A percentile compares a stretch with the other conserved stretches of the same genome.
These are phyloP conservation scores for Tapirus terrestris DNA, from an alignment of 2,113 vertebrate species.

Conservation along the genomic window DNA sequence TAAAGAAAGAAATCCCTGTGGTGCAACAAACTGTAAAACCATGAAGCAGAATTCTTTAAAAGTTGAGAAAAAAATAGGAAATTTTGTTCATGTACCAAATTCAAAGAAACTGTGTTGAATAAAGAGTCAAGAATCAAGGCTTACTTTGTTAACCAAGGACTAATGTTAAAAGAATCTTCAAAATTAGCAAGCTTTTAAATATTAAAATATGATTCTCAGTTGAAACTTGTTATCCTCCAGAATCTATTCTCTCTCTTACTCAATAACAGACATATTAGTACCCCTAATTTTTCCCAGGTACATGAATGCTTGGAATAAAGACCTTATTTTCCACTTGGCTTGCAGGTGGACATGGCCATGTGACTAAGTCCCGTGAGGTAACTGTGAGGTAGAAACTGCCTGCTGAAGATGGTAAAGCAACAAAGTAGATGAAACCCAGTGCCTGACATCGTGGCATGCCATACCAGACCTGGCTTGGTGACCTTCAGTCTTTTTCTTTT, in stretches of 20 bases:
- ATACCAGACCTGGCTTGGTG: background rate
- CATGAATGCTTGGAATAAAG: background rate
- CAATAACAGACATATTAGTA: background rate
- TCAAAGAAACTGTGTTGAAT: conserved; percentile 2
- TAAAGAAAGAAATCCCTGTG: background rate
- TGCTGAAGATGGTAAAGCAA: background rate
- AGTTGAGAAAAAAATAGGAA: background rate
- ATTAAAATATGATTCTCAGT: background rate
- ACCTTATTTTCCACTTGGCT: background rate
- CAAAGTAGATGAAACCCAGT: no score
- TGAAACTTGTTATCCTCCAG: background rate
- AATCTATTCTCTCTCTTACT: background rate
- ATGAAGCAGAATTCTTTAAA: background rate
- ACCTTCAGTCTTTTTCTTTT: background rate
- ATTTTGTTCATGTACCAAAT: background rate
- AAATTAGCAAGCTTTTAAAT: background rate
- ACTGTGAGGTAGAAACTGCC: background rate
- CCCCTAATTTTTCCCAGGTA: background rate
- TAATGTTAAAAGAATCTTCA: background rate
- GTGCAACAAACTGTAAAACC: background rate
- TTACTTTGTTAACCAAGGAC: background rate
- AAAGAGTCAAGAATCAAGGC: background rate
- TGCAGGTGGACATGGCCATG: background rate
- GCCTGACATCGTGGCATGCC: background rate
- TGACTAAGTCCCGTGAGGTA: background rate